These are phyloP conservation scores for Psilopsiagon aurifrons DNA, from an alignment of 2,113 vertebrate genomes.

Conservation along the genomic window DNA sequence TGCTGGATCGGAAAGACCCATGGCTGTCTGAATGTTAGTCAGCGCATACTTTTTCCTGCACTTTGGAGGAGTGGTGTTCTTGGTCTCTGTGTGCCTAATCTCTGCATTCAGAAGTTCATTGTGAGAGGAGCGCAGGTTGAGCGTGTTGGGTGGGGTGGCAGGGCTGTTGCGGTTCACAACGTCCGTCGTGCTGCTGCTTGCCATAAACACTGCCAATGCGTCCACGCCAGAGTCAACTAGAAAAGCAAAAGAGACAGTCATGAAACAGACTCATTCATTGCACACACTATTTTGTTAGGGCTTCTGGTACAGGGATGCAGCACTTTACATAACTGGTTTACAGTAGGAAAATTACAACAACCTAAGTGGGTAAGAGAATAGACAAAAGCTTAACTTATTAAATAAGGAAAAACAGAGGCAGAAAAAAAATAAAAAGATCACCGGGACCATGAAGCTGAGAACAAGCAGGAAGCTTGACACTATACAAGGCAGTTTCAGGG, in stretches of 20 bases:
- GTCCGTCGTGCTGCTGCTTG: slow-evolving; percentile 83
- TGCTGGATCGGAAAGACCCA: slow-evolving; percentile 88
- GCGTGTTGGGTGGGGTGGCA: slow-evolving; percentile 86
- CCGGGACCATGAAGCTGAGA: neutral
- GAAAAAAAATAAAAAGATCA: neutral
- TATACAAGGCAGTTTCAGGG: neutral
- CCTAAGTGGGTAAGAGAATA: neutral
- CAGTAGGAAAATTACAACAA: neutral
- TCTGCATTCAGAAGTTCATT: slow-evolving; percentile 92
- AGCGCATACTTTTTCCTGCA: slow-evolving; percentile 90
- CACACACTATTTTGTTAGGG: rapidly evolving
- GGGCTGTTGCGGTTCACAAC: slow-evolving; percentile 80
- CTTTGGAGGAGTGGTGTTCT: slow-evolving; percentile 86
- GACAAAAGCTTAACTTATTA: neutral
- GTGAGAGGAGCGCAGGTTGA: slow-evolving; percentile 92
- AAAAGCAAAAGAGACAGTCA: neutral
- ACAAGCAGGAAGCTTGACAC: neutral
- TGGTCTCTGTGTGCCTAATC: slow-evolving; percentile 84
- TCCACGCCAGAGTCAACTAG: slow-evolving; percentile 79
- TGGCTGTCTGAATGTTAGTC: slow-evolving; percentile 89
- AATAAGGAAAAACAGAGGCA: neutral
- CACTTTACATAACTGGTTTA: neutral
- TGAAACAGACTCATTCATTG: neutral
- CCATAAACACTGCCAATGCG: slow-evolving; percentile 89
- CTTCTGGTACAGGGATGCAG: neutral